Evolutionary conservation across 2,113 vertebrate genomes (phyloP).

Genomic region (Marcusenius ussheri): DNA sequence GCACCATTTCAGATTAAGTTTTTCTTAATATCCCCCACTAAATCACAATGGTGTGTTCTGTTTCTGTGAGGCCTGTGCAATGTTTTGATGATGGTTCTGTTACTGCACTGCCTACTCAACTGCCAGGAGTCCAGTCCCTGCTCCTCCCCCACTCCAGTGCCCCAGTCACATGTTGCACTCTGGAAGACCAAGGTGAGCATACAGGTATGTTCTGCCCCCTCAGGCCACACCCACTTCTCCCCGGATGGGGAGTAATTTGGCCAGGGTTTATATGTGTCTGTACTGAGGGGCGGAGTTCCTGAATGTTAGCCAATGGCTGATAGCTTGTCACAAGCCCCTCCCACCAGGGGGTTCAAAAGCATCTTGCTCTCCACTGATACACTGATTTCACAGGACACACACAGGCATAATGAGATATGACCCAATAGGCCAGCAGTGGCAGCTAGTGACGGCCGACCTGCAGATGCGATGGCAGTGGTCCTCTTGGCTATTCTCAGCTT

Average conservation of each 20-base stretch:
- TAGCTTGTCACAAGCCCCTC: neutral
- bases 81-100: neutral
- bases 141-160: neutral
- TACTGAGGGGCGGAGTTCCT: neutral
- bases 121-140: neutral
- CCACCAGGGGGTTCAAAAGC: neutral
- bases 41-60: neutral
- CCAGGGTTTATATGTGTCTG: neutral
- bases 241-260: neutral
- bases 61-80: neutral
- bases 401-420: neutral
- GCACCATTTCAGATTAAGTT: slow-evolving; percentile 26
- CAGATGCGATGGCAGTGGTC: neutral
- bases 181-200: neutral
- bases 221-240: neutral
- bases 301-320: neutral
- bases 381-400: neutral
- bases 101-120: neutral
- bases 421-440: neutral
- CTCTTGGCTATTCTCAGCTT: neutral
- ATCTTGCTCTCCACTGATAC: neutral
- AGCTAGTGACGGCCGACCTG: neutral
- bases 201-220: neutral
- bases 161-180: neutral
- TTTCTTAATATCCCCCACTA: neutral